Conservation (phyloP, 2,797 vertebrate species). For the Cyclura pinguis region DNA sequence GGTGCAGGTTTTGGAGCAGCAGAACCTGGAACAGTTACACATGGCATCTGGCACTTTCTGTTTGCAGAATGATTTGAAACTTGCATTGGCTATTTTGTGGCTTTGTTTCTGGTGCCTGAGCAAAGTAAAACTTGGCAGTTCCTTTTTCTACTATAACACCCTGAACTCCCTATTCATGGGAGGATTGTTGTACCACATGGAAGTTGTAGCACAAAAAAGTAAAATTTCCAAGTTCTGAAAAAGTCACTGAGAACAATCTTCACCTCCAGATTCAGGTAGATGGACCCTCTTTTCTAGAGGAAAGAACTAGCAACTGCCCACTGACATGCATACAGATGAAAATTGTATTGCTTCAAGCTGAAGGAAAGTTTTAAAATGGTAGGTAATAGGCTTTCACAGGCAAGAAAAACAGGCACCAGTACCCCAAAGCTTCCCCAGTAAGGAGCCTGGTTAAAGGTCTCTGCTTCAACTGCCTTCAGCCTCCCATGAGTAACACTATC, state of each 20-base stretch:
- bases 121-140: not conserved
- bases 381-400: not conserved
- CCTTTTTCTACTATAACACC: not conserved
- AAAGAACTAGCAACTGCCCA: not conserved
- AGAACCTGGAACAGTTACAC: conserved; percentile 61
- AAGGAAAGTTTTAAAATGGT: not conserved
- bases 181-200: not conserved
- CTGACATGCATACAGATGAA: not conserved
- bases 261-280: not conserved
- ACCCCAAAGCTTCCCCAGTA: not conserved
- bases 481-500: not conserved
- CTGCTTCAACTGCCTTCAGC: too few species aligned
- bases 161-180: not conserved
- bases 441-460: not conserved
- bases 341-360: not conserved
- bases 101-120: not conserved
- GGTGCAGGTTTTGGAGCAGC: conserved; percentile 64
- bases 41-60: not conserved
- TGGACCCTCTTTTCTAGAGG: not conserved
- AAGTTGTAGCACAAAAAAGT: not conserved
- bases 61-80: not conserved
- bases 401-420: not conserved
- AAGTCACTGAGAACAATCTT: not conserved
- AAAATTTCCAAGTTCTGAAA: not conserved
- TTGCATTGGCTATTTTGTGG: not conserved